Evolutionary conservation across 2,888 invertebrate genomes (phyloP).

Genomic region (Uloborus plumipes): DNA sequence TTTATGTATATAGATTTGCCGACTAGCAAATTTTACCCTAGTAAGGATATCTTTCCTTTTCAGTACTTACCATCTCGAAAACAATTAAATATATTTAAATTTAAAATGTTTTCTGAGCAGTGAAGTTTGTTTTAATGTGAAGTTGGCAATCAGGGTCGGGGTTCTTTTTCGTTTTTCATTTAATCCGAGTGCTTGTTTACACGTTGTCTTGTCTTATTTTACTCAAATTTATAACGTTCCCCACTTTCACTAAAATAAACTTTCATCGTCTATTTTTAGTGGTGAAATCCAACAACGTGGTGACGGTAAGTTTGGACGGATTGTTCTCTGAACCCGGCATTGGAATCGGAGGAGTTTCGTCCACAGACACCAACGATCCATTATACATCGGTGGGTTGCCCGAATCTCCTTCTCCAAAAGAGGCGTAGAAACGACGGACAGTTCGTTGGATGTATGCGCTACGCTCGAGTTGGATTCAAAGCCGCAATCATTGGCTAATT

Average conservation of each 20-base stretch:
- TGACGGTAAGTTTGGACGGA: slow-evolving; percentile 88
- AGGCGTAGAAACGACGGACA: slow-evolving; percentile 80
- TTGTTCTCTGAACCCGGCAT: slow-evolving; percentile 81
- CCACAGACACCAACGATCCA: slow-evolving; percentile 86
- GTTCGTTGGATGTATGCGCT: slow-evolving; percentile 84
- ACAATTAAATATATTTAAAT: too few species aligned
- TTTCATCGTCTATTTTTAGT: slow-evolving; percentile 74
- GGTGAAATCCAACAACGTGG: slow-evolving; percentile 90
- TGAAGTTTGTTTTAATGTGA: too few species aligned
- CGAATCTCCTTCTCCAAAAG: slow-evolving; percentile 72
- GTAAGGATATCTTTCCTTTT: too few species aligned
- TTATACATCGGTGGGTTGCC: slow-evolving; percentile 93
- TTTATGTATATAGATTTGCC: too few species aligned
- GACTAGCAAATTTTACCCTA: too few species aligned
- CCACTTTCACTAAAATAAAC: neutral
- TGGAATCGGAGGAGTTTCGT: slow-evolving; percentile 77
- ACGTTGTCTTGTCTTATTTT: too few species aligned
- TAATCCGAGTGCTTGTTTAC: too few species aligned
- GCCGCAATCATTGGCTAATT: slow-evolving; percentile 73
- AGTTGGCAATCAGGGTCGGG: too few species aligned
- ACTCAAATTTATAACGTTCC: too few species aligned
- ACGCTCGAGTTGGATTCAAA: slow-evolving; percentile 71
- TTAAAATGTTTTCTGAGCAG: too few species aligned
- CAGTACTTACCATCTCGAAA: too few species aligned
- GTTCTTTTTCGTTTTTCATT: too few species aligned